Conservation (phyloP, 2,888 invertebrate species). For the Macrosoma leucophasiata region DNA sequence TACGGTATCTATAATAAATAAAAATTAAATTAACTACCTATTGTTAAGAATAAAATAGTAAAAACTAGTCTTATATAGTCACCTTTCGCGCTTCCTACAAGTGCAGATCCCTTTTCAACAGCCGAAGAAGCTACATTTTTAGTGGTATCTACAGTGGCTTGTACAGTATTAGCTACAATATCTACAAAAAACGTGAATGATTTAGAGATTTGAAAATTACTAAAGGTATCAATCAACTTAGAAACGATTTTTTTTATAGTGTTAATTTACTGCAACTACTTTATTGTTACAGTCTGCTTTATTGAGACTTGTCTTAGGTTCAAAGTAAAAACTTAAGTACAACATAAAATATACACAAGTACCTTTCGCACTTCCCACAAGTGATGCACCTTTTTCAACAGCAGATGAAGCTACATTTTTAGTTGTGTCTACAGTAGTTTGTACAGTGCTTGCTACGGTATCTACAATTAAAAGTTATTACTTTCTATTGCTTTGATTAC, state of each 20-base stretch:
- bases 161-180: slow-evolving; percentile 38
- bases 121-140: slow-evolving; percentile 41
- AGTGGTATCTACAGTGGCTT: slow-evolving; percentile 40
- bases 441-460: slow-evolving; percentile 30
- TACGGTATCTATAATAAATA: slow-evolving; percentile 23
- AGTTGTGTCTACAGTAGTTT: slow-evolving; percentile 35
- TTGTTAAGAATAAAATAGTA: slow-evolving; percentile 1
- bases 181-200: slow-evolving; percentile 35
- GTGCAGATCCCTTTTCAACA: slow-evolving; percentile 39
- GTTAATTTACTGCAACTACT: no score
- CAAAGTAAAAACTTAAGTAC: no score
- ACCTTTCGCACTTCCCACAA: slow-evolving; percentile 34
- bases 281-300: no score
- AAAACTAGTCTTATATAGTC: no score
- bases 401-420: slow-evolving; percentile 31
- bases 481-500: no score
- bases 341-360: no score
- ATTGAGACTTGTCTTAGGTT: no score
- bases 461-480: slow-evolving; percentile 32
- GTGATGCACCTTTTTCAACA: slow-evolving; percentile 39
- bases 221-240: no score
- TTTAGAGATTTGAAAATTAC: no score
- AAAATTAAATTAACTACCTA: not conserved
- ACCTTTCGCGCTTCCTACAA: slow-evolving; percentile 38
- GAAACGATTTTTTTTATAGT: no score